A percentile compares a stretch with the other conserved stretches of the same genome.
Conservation (phyloP, 2,113 vertebrate genomes). For the Hymenochirus boettgeri region DNA sequence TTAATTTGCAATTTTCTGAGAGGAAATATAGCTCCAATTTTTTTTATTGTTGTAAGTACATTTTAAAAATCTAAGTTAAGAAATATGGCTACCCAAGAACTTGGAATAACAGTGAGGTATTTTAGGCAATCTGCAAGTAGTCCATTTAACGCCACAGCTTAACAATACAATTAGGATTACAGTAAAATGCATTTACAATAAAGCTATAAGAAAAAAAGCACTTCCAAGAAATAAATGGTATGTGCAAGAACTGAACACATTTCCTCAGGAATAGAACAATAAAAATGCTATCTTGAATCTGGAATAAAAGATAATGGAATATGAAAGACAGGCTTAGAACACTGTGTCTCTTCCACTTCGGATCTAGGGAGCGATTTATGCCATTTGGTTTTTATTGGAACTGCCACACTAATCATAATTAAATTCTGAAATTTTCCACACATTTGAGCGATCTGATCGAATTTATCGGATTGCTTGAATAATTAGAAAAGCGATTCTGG, state of each 20-base stretch:
- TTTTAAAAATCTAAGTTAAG: background rate
- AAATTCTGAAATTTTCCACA: too few relatives aligned
- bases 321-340: background rate
- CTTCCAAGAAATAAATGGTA: background rate
- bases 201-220: background rate
- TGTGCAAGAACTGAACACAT: background rate
- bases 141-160: background rate
- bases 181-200: background rate
- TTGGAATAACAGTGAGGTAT: background rate
- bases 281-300: background rate
- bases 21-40: background rate
- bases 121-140: conserved; percentile 11
- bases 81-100: background rate
- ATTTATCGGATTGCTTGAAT: too few relatives aligned
- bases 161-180: background rate
- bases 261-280: background rate
- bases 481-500: too few relatives aligned
- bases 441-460: too few relatives aligned
- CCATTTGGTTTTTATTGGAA: too few relatives aligned
- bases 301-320: background rate
- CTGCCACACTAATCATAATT: too few relatives aligned
- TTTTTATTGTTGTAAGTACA: background rate
- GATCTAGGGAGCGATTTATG: too few relatives aligned
- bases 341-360: background rate
- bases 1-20: background rate